Conservation (phyloP, 1,140 invertebrate species). For the Zaprionus gabonicus region DNA sequence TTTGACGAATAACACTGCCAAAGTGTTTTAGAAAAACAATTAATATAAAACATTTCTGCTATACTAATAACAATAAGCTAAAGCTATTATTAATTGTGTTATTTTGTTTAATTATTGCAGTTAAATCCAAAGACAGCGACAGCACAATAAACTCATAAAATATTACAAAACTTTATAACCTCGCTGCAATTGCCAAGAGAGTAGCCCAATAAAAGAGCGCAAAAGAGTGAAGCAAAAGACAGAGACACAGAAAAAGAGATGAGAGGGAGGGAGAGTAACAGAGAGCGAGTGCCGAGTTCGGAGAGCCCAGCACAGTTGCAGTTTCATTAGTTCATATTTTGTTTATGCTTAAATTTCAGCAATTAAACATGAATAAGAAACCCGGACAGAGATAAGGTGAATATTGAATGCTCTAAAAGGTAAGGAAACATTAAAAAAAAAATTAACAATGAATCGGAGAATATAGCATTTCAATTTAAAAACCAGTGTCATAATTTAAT, state of each 20-base stretch:
- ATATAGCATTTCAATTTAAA: no score
- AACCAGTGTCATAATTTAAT: no score
- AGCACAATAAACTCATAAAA: slow-evolving; percentile 56
- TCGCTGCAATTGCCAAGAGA: slow-evolving; percentile 58
- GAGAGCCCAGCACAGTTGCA: slow-evolving; percentile 42
- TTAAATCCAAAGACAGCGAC: slow-evolving; percentile 33
- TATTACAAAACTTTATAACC: slow-evolving; percentile 66
- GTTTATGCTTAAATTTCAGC: slow-evolving; percentile 46
- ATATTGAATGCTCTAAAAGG: slow-evolving; percentile 8
- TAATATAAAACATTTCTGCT: not conserved
- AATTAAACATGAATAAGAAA: slow-evolving; percentile 31
- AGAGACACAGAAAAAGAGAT: not conserved
- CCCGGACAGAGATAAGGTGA: not conserved
- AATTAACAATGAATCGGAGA: no score
- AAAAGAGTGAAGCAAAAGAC: not conserved
- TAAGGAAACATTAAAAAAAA: no score
- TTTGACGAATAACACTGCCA: not conserved
- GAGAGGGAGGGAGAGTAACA: not conserved
- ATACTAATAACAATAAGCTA: not conserved
- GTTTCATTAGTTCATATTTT: slow-evolving; percentile 48
- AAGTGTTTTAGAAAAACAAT: not conserved
- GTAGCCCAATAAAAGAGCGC: slow-evolving; percentile 23
- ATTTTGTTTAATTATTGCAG: slow-evolving; percentile 27
- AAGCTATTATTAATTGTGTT: slow-evolving; percentile 18
- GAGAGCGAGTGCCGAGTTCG: not conserved